These are phyloP conservation scores for Volucella bombylans DNA, from an alignment of 2,888 invertebrate genomes.

Conservation along the genomic window DNA sequence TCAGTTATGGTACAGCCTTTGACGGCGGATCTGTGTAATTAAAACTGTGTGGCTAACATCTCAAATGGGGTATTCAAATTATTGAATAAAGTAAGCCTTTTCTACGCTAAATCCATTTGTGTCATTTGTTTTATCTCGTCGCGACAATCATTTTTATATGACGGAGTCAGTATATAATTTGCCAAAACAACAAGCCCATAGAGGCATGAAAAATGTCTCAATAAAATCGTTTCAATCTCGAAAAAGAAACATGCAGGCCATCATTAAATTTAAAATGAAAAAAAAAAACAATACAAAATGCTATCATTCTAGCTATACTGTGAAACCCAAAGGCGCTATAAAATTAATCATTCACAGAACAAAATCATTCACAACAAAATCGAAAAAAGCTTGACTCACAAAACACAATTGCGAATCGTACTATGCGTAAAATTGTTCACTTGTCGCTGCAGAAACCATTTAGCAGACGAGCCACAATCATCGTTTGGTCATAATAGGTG, in stretches of 20 bases:
- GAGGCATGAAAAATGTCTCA: not conserved
- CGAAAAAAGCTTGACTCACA: not conserved
- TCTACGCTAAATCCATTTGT: slow-evolving; percentile 34
- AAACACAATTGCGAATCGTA: not conserved
- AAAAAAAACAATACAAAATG: no score
- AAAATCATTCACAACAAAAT: not conserved
- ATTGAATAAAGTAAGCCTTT: slow-evolving; percentile 54
- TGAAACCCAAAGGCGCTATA: not conserved
- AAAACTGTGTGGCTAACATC: slow-evolving; percentile 63
- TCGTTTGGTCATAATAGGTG: slow-evolving; percentile 38
- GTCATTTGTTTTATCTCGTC: slow-evolving; percentile 2
- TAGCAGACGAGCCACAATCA: not conserved
- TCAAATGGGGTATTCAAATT: slow-evolving; percentile 58
- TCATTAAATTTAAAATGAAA: no score
- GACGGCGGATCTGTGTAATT: slow-evolving; percentile 62
- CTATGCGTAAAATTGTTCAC: not conserved
- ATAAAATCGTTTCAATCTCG: not conserved
- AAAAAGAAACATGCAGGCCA: no score
- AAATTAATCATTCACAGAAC: not conserved
- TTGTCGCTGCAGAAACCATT: not conserved
- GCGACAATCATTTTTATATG: not conserved
- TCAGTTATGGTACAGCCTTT: slow-evolving; percentile 15
- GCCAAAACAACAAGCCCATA: no score
- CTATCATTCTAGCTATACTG: no score
- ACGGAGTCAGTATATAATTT: no score